Conservation (phyloP, 2,888 invertebrate genomes). For the Euspilapteryx auroguttella region DNA sequence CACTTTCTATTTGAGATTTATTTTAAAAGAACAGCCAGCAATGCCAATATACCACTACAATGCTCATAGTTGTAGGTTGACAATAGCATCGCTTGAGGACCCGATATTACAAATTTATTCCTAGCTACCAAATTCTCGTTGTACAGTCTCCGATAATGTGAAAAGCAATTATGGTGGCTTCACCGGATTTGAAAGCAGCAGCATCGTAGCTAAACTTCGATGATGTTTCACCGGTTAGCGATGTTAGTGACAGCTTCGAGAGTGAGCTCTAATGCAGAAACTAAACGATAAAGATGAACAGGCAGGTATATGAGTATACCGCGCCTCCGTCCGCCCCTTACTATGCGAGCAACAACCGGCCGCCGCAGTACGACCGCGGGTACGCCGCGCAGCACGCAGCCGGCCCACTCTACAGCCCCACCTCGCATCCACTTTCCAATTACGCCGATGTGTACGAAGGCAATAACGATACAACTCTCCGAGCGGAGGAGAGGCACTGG, state of each 20-base stretch:
- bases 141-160: no score
- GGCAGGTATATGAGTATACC: constrained; percentile 54
- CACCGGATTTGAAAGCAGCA: background rate
- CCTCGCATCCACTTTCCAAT: constrained; percentile 46
- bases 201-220: constrained; percentile 1
- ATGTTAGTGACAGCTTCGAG: constrained; percentile 8
- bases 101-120: no score
- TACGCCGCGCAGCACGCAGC: constrained; percentile 37
- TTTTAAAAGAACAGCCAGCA: no score
- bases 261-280: constrained; percentile 50
- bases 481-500: constrained; percentile 55
- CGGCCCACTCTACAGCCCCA: constrained; percentile 42
- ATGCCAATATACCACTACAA: no score
- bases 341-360: constrained; percentile 42
- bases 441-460: constrained; percentile 57
- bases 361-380: constrained; percentile 47
- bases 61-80: no score
- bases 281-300: constrained; percentile 52
- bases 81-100: no score
- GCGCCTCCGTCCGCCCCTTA: constrained; percentile 50
- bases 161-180: no score
- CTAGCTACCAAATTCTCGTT: no score
- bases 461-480: constrained; percentile 51
- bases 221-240: background rate
- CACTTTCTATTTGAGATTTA: no score